Base-by-base conservation (phyloP, 2,888 invertebrate species). In the Lepetodrilus schrolli region DNA sequence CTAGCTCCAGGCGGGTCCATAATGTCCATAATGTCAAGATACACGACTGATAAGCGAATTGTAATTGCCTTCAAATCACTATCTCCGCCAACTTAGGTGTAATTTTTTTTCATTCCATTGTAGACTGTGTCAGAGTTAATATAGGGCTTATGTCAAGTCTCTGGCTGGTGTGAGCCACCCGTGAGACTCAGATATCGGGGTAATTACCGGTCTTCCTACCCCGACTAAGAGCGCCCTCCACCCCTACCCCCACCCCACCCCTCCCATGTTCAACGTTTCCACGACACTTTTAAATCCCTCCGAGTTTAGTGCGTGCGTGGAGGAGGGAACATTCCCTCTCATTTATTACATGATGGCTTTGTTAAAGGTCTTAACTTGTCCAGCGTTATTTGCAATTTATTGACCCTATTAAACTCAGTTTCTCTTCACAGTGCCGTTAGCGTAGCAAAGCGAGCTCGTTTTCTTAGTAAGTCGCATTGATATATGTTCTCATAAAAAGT, bases 21-120 rank as follows among this genome's bases (percentile, higher is more conserved):
- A 23, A 30, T 58, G 26, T 58, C 26, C n/a, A 58, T 17, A 23
- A 30, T 58, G 58, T 30, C 58, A 58, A 58, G 58, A 58, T 58
- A 26, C 48, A 26, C 13, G 17, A 23, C 58, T 17, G 58, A 58
- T 58, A 58, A 58, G 58, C 58, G 58, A 58, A 58, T 30, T 34
- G 30, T 58, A 58, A 58, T 58, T 58, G 58, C 58, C 58, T 58
- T 58, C 34, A 58, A 58, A 58, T 58, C 58, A 58, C 58, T 26
- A 58, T 58, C 58, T 58, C 58, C 17, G 30, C 26, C 30, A 30
- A 58, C 34, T 58, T 58, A 34, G 58, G 34, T 58, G 30, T 58
- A 23, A 58, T 58, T 58, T 30, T 23, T 58, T 34, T 58, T n/a
- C 58, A 26, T 8, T 13, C 13, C 30, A 13, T 26, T 58, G 58